These are phyloP conservation scores for Habrosyne pyritoides DNA, from an alignment of 2,888 invertebrate genomes.

Conservation along the genomic window DNA sequence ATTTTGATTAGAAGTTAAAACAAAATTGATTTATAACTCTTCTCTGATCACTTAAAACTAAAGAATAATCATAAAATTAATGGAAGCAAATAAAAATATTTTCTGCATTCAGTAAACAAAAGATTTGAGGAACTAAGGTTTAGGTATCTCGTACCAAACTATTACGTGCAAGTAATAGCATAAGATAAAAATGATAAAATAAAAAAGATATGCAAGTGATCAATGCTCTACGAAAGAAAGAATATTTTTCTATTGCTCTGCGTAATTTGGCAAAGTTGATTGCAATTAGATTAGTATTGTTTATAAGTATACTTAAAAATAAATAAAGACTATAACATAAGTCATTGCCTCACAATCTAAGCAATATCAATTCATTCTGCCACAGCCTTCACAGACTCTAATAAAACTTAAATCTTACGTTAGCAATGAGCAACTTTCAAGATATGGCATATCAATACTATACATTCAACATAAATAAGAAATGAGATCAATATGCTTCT, in stretches of 20 bases:
- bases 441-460: slow-evolving; percentile 74
- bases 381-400: slow-evolving; percentile 57
- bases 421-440: slow-evolving; percentile 67
- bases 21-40: slow-evolving; percentile 65
- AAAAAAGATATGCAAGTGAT: slow-evolving; percentile 1
- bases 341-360: slow-evolving; percentile 32
- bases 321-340: slow-evolving; percentile 21
- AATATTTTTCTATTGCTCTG: neutral
- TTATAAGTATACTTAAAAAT: slow-evolving; percentile 24
- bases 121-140: slow-evolving; percentile 45
- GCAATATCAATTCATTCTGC: slow-evolving; percentile 46
- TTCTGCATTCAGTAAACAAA: slow-evolving; percentile 45
- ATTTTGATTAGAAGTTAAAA: slow-evolving; percentile 70
- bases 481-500: slow-evolving; percentile 77
- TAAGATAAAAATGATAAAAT: neutral
- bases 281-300: slow-evolving; percentile 5
- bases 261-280: slow-evolving; percentile 1
- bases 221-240: slow-evolving; percentile 4
- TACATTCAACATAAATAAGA: slow-evolving; percentile 71
- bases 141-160: slow-evolving; percentile 24
- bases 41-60: slow-evolving; percentile 67
- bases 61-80: slow-evolving; percentile 57
- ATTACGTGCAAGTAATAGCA: slow-evolving; percentile 9
- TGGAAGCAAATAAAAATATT: slow-evolving; percentile 69
- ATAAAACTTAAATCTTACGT: slow-evolving; percentile 56